Conservation (phyloP, 2,113 vertebrate genomes). For the Sarotherodon lohbergeri region DNA sequence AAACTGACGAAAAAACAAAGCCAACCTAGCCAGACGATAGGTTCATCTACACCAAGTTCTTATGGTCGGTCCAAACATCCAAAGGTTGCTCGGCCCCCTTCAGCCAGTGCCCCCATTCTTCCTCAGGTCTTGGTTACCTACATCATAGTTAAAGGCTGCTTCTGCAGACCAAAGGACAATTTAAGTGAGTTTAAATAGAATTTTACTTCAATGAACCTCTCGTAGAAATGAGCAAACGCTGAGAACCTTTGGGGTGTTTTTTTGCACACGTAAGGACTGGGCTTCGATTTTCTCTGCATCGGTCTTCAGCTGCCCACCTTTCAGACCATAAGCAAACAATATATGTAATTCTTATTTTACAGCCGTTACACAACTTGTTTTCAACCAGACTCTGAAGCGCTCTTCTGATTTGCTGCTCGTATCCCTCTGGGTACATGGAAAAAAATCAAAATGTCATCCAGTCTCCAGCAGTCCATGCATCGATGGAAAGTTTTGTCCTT, state of each 20-base stretch:
- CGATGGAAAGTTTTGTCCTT: neutral
- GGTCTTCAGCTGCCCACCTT: neutral
- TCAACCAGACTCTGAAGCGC: neutral
- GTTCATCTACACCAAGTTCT: neutral
- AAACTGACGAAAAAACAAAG: neutral
- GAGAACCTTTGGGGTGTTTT: neutral
- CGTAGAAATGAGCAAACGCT: neutral
- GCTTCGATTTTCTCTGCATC: neutral
- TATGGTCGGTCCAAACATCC: neutral
- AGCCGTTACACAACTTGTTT: neutral
- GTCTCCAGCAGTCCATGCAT: neutral
- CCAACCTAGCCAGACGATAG: neutral
- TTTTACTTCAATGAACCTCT: neutral
- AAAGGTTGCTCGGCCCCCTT: neutral
- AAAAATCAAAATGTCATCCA: neutral
- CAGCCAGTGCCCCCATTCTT: neutral
- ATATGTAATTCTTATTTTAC: neutral
- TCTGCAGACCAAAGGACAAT: neutral
- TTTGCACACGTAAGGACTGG: fast-evolving
- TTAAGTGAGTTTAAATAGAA: neutral
- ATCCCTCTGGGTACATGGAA: neutral
- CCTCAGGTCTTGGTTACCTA: fast-evolving
- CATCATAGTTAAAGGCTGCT: neutral
- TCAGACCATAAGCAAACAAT: neutral
- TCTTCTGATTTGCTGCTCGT: neutral